These are phyloP conservation scores for Alca torda DNA, from an alignment of 2,797 vertebrate species.

Conservation along the genomic window DNA sequence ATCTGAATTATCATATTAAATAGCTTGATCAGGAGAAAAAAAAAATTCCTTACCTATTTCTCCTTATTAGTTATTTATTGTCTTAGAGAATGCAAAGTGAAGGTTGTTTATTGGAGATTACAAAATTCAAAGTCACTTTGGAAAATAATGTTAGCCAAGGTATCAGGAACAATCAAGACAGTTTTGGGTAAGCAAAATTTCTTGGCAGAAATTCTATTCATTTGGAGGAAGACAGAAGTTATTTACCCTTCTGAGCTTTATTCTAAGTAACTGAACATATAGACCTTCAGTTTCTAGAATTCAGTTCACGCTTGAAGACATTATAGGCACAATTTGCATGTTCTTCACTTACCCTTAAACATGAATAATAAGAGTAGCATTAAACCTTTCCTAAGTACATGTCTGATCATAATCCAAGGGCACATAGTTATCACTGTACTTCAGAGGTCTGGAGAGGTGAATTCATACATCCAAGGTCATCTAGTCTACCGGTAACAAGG, in stretches of 20 bases:
- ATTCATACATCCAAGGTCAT: background rate
- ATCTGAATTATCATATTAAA: background rate
- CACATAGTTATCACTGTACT: background rate
- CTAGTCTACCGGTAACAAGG: background rate
- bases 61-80: background rate
- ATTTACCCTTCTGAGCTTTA: background rate
- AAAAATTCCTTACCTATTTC: background rate
- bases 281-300: background rate
- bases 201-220: background rate
- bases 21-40: background rate
- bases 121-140: background rate
- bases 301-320: background rate
- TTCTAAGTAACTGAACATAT: background rate
- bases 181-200: background rate
- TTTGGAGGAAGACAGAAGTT: background rate
- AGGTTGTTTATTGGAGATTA: background rate
- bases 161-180: background rate
- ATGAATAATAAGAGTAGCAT: background rate
- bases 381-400: background rate
- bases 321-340: background rate
- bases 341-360: background rate
- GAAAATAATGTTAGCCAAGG: background rate
- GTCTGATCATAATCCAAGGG: background rate
- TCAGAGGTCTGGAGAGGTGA: background rate
- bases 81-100: background rate